These are phyloP conservation scores for Bombus picipes DNA, from an alignment of 1,140 invertebrate genomes.

Conservation along the genomic window DNA sequence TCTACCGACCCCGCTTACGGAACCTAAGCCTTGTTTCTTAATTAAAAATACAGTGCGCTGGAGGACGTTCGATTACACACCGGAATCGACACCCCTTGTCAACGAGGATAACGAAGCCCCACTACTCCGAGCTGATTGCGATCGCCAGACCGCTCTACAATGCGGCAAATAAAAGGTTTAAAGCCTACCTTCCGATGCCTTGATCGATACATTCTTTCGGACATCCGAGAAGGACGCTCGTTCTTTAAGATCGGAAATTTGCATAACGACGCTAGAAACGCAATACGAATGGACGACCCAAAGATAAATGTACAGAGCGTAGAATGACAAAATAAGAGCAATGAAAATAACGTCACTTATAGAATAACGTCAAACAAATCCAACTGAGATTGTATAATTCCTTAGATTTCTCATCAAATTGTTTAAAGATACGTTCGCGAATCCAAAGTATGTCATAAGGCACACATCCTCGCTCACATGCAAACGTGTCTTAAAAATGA, in stretches of 20 bases:
- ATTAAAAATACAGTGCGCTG: conserved; percentile 58
- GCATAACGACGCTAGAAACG: too few species aligned
- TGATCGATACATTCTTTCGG: background rate
- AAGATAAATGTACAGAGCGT: background rate
- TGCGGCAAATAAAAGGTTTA: background rate
- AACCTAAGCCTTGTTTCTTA: conserved; percentile 57
- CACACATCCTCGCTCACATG: background rate
- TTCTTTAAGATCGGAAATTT: background rate
- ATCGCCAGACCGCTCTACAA: background rate
- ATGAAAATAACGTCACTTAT: too few species aligned
- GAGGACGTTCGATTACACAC: conserved; percentile 11
- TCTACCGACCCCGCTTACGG: conserved; percentile 8
- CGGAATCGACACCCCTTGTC: conserved; percentile 9
- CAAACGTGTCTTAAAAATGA: background rate
- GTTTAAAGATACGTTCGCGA: background rate
- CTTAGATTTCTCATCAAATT: background rate
- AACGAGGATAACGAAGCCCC: conserved; percentile 4
- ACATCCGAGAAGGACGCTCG: background rate
- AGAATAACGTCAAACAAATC: too few species aligned
- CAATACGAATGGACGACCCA: too few species aligned
- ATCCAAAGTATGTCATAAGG: background rate
- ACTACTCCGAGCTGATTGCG: background rate
- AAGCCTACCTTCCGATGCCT: background rate
- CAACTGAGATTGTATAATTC: background rate
- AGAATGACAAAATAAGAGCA: background rate